Evolutionary conservation across 2,888 invertebrate species (phyloP), one percentile per base, ranked within the genome.

Genomic region (Plagodis dolabraria): DNA sequence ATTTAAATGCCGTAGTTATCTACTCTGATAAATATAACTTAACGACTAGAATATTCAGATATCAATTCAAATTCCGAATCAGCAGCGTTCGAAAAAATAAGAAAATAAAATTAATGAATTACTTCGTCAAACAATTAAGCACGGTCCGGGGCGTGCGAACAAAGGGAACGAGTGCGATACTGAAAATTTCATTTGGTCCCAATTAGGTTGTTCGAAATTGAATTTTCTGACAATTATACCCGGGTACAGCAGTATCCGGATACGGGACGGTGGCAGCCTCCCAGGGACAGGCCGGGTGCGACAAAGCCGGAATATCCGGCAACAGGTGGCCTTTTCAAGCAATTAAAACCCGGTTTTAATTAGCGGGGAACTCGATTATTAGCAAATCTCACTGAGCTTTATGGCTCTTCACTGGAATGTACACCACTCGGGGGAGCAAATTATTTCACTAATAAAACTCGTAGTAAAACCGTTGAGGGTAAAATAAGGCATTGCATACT

Each of bases 321-420:
- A 93, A 93, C 93, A 93, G 92, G 93, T 93, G 90, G 85, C 82
- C 77, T 76, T 86, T 82, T 85, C 75, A 73, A 85, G 87, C 92
- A 93, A 93, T 93, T 93, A 93, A 93, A 92, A 92, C 78, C 76
- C 80, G 81, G 78, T 87, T 91, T 89, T 92, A 93, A 93, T 93
- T 92, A 92, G 89, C 85, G 82, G 89, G 92, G 92, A 86, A 83
- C 75, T 81, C 81, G 85, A 86, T 91, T 89, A 92, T 92, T 89
- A 89, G 88, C 89, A 79, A 83, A 86, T 86, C 85, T 87, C 86
- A 70, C 73, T 72, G 76, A 82, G 85, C 83, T 88, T 80, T 78
- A 80, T 75, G 79, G 87, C 80, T 87, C 87, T 86, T 79, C 79
- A 82, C 79, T 76, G 87, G 85, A 84, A 88, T 86, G 82, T 82